Evolutionary conservation across 2,888 invertebrate genomes (phyloP).

Genomic region (Hypsopygia costalis): DNA sequence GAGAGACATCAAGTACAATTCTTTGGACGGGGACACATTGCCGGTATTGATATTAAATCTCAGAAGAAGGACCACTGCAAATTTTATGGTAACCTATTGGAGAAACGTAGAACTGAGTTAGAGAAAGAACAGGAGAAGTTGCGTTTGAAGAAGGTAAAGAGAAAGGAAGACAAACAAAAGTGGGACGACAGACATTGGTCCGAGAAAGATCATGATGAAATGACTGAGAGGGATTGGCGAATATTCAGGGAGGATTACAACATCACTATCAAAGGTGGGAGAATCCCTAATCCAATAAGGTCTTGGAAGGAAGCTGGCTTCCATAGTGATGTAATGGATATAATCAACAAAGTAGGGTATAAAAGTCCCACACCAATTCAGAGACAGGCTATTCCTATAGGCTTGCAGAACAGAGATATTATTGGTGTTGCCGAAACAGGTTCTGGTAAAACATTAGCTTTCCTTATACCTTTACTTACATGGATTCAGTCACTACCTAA

Average conservation of each 20-base stretch:
- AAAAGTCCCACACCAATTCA: constrained; percentile 99
- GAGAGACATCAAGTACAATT: constrained; percentile 98
- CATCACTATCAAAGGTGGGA: constrained; percentile 98
- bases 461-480: constrained; percentile 96
- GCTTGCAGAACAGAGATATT: constrained; percentile 95
- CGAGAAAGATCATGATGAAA: constrained; percentile 95
- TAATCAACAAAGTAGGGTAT: constrained; percentile 96
- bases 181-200: constrained; percentile 99
- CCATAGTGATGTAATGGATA: constrained; percentile 93
- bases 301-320: constrained; percentile 97
- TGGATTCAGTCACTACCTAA: constrained; percentile 99
- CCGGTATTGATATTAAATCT: constrained; percentile 98
- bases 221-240: constrained; percentile 99
- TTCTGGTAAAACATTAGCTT: constrained; percentile 99
- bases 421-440: constrained; percentile 99
- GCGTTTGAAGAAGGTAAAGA: constrained; percentile 93
- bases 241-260: constrained; percentile 99
- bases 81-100: constrained; percentile 97
- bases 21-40: constrained; percentile 98
- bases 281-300: constrained; percentile 97
- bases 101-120: constrained; percentile 96
- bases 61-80: constrained; percentile 97
- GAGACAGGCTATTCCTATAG: constrained; percentile 99
- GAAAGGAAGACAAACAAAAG: constrained; percentile 98
- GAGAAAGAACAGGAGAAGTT: constrained; percentile 98